phyloP scores from a whole-genome alignment of 2,797 vertebrate genomes.

The Zenarchopterus dispar region DNA sequence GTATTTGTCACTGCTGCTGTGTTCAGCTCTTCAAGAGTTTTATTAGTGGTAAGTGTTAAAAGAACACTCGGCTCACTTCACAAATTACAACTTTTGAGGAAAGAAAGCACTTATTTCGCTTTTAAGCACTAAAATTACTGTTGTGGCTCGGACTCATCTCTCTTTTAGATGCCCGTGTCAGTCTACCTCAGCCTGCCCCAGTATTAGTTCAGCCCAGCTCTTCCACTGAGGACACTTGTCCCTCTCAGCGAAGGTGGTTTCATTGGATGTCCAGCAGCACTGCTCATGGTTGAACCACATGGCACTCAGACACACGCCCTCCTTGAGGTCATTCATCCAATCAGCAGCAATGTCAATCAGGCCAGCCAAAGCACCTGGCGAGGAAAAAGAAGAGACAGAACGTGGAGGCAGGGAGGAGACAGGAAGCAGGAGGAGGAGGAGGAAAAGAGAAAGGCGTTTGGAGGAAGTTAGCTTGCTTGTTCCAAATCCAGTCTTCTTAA shows the following conservation, averaged over 20 bases:
- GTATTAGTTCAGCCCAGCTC: conserved; percentile 97
- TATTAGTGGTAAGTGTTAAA: too few species aligned
- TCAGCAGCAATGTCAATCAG: conserved; percentile 98
- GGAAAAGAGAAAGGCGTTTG: neutral
- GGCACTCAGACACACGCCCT: conserved; percentile 95
- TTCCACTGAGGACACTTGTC: conserved; percentile 99
- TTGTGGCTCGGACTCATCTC: neutral
- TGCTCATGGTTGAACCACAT: conserved; percentile 99
- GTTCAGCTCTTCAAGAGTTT: too few species aligned
- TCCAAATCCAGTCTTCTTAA: neutral
- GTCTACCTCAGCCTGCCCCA: conserved; percentile 95
- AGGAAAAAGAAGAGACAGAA: conserved; percentile 16
- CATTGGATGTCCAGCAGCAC: conserved; percentile 98
- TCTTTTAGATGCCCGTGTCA: neutral
- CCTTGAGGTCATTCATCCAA: conserved; percentile 99
- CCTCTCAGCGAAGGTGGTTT: conserved; percentile 95
- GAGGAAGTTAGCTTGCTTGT: conserved; percentile 4
- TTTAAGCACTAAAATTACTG: neutral
- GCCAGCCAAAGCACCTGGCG: conserved; percentile 92
- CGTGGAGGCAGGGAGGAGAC: conserved; percentile 6
- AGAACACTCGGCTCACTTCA: too few species aligned
- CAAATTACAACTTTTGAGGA: too few species aligned
- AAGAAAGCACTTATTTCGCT: neutral
- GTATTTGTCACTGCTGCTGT: too few species aligned
- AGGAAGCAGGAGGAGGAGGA: neutral